Percentiles rank a stretch among this genome's conserved stretches.
These are phyloP conservation scores for Mormyrops attenuatus DNA, from an alignment of 2,797 vertebrate genomes.

Conservation along the genomic window DNA sequence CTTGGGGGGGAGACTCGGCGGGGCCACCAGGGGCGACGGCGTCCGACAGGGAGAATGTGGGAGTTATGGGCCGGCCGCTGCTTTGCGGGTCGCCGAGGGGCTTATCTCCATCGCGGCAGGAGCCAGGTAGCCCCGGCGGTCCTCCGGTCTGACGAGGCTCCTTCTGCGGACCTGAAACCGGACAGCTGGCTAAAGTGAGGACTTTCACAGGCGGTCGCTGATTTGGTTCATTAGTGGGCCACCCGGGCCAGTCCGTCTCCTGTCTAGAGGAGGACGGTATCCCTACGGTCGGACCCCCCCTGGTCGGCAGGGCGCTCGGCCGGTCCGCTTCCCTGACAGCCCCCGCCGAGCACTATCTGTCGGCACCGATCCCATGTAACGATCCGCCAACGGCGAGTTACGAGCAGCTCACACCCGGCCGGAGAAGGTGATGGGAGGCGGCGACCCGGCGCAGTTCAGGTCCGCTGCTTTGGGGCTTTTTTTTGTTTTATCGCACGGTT, in stretches of 20 bases:
- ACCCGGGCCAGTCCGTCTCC: not conserved
- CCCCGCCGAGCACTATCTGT: not conserved
- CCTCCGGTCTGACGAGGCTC: not conserved
- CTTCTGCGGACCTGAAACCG: not conserved
- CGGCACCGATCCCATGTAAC: not conserved
- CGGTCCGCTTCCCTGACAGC: not conserved
- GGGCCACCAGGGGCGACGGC: not conserved
- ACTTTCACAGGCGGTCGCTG: not conserved
- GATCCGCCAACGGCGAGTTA: not conserved
- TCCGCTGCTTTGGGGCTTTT: not conserved
- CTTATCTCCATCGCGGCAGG: not conserved
- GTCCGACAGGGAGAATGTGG: not conserved
- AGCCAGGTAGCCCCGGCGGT: not conserved
- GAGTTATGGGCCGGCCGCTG: not conserved
- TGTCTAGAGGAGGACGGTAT: not conserved
- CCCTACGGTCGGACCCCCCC: not conserved
- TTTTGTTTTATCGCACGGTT: not conserved
- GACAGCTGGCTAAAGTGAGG: not conserved
- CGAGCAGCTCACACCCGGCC: not conserved
- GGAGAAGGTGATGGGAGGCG: not conserved
- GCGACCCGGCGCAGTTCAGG: not conserved
- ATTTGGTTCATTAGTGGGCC: not conserved
- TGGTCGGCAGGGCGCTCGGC: not conserved
- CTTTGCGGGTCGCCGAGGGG: not conserved
- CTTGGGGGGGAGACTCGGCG: not conserved